Evolutionary conservation across 1,140 invertebrate species (phyloP), one percentile per base, ranked within the genome.

Genomic region (Drosophila chauvacae): DNA sequence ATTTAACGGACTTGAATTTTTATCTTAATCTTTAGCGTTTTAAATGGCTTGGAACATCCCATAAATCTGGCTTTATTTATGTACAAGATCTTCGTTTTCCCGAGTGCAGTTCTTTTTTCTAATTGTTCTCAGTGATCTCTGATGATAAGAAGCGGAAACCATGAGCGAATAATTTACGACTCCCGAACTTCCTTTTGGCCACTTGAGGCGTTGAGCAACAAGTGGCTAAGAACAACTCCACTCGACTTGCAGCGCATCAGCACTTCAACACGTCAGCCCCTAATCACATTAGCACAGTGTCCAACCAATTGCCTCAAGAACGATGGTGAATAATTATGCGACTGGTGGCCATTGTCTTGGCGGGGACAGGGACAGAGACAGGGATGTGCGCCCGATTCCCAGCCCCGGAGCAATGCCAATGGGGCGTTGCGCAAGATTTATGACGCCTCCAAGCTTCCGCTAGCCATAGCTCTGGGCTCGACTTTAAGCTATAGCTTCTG

Each of bases 351-450:
- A 82, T 71, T 73, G 74, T 86, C 73, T 75, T 44, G 39, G 47
- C 62, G 73, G 48, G 26, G n/a, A 10, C 16, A 56, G 39, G 64
- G 64, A 45, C 66, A 65, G 51, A 60, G 62, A 65, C n/a, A 18
- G 44, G 81, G 65, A 60, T 70, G 64, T 73, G 80, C 47, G 59
- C 80, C 62, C 64, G 78, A 55, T 58, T 57, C 83, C 78, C 65
- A 69, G 47, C 35, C 37, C 20, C 41, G 28, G 28, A 37, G 51
- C 44, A 37, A 41, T 64, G 72, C 77, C 84, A 84, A 87, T 87
- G 84, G 86, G 84, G 48, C 84, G 79, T 87, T 87, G 77, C 80
- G 77, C 84, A 87, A 87, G 80, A 87, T 87, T 87, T 88, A 87
- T 87, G 78, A 80, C 84, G 85, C 85, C 84, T 88, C 62, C 65